A percentile compares a stretch with the other conserved stretches of the same genome.
phyloP scores from a whole-genome alignment of 2,797 vertebrate genomes.

The Danio kyathit region DNA sequence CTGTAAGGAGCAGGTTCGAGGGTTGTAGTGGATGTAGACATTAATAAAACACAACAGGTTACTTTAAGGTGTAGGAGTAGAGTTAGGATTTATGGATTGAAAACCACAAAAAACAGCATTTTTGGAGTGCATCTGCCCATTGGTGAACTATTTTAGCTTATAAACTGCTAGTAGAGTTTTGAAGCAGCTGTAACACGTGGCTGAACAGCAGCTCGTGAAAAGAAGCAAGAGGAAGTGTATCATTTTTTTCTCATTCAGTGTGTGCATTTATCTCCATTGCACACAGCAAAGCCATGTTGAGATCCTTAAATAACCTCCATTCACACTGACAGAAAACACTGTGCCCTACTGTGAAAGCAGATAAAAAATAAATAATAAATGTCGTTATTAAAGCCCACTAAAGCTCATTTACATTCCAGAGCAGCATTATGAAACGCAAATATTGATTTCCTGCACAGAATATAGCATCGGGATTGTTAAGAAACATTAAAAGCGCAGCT shows the following conservation, averaged over 20 bases:
- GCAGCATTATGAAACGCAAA: constrained; percentile 14
- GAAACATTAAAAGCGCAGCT: background rate
- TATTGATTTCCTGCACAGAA: constrained; percentile 37
- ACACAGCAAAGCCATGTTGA: background rate
- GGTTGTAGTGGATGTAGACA: too few species aligned
- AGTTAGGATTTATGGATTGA: too few species aligned
- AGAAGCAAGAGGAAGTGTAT: constrained; percentile 26
- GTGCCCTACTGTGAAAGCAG: constrained; percentile 8
- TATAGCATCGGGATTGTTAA: background rate
- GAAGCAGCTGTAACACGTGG: background rate
- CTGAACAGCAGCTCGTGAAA: background rate
- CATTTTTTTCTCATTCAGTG: background rate
- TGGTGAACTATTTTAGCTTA: background rate
- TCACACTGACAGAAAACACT: constrained; percentile 16
- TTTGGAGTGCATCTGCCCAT: background rate
- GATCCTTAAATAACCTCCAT: constrained; percentile 33
- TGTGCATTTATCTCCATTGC: constrained; percentile 6
- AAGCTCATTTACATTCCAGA: background rate
- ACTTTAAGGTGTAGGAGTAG: too few species aligned
- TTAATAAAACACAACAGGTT: too few species aligned
- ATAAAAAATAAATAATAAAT: too few species aligned
- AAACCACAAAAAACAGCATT: too few species aligned
- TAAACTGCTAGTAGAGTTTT: background rate
- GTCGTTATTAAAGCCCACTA: background rate
- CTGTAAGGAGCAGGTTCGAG: too few species aligned